Conservation (phyloP, 2,888 invertebrate species). For the Euplexia lucipara region DNA sequence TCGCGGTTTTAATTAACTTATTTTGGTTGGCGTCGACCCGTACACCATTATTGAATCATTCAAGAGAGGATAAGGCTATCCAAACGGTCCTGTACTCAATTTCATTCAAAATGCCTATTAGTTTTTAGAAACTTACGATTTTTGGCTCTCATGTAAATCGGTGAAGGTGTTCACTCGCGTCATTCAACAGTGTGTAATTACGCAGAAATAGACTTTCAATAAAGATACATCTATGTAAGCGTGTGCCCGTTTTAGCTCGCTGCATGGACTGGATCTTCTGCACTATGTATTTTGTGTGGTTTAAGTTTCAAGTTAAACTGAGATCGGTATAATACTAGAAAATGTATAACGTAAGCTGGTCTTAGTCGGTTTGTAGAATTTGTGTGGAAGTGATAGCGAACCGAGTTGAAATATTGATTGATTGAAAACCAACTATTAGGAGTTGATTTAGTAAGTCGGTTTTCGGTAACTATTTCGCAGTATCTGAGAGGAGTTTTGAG, state of each 20-base stretch:
- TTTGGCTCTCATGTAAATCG: too few species aligned
- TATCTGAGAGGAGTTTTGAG: neutral
- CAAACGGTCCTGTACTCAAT: too few species aligned
- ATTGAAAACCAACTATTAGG: constrained; percentile 14
- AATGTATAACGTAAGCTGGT: constrained; percentile 49
- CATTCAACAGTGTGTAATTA: too few species aligned
- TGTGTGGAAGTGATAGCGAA: constrained; percentile 10
- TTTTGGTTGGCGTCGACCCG: too few species aligned
- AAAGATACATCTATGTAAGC: neutral
- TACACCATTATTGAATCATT: too few species aligned
- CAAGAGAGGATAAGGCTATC: too few species aligned
- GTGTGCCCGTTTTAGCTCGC: neutral
- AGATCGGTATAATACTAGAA: constrained; percentile 38
- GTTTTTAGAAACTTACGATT: too few species aligned
- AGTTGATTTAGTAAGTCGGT: neutral
- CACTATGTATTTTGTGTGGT: constrained; percentile 20
- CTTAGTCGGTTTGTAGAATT: constrained; percentile 34
- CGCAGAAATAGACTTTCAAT: too few species aligned
- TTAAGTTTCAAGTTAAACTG: constrained; percentile 29
- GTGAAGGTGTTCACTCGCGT: too few species aligned
- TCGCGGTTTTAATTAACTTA: too few species aligned
- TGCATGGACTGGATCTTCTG: neutral
- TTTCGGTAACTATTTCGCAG: neutral
- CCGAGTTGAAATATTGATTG: constrained; percentile 33
- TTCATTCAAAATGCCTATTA: too few species aligned